phyloP scores from a whole-genome alignment of 2,113 vertebrate genomes.

The Neogobius melanostomus region DNA sequence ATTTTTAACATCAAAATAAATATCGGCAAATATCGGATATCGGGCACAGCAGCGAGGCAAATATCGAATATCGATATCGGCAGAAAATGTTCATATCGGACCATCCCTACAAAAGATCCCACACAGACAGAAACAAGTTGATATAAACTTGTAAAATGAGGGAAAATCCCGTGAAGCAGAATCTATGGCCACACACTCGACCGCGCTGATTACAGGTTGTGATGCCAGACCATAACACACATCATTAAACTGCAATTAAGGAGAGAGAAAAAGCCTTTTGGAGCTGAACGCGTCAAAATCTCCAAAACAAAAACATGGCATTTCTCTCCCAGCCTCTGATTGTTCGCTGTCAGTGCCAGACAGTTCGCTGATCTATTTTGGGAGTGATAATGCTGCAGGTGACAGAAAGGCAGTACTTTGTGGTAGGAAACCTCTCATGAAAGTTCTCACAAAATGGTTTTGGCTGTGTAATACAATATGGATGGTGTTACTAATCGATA shows the following conservation, averaged over 20 bases:
- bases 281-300: conserved; percentile 44
- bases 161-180: conserved; percentile 43
- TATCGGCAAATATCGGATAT: no score
- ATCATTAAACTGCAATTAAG: conserved; percentile 60
- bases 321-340: conserved; percentile 39
- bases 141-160: conserved; percentile 23
- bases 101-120: no score
- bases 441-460: neutral
- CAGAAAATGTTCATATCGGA: no score
- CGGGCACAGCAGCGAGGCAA: no score
- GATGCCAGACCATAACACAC: conserved; percentile 52
- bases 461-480: neutral
- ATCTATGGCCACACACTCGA: conserved; percentile 41
- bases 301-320: conserved; percentile 42
- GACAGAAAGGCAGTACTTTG: conserved; percentile 5
- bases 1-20: no score
- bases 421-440: neutral
- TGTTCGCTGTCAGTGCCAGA: conserved; percentile 31
- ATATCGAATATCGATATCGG: no score
- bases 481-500: neutral
- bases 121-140: conserved; percentile 29
- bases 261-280: conserved; percentile 44
- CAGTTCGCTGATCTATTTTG: conserved; percentile 34
- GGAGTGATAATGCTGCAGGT: conserved; percentile 37
- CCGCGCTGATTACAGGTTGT: conserved; percentile 49